Evolutionary conservation across 2,797 vertebrate genomes (phyloP).

Genomic region (Picus viridis): DNA sequence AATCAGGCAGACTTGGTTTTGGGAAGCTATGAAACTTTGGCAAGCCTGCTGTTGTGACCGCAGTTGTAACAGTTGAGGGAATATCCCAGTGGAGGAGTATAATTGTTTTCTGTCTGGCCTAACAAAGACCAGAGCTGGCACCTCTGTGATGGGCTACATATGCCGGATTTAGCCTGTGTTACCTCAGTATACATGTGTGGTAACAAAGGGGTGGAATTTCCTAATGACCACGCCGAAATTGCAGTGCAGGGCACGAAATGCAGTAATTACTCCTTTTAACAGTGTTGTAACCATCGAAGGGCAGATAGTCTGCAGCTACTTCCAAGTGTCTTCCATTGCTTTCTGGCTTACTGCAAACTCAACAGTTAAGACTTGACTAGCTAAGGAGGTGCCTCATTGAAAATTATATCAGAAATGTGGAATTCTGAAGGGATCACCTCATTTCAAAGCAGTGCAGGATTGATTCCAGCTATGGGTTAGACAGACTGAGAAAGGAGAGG

Average conservation of each 20-base stretch:
- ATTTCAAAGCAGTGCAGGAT: not conserved
- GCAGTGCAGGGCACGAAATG: not conserved
- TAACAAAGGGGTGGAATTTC: not conserved
- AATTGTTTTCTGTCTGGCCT: constrained; percentile 37
- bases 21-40: not conserved
- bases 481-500: not conserved
- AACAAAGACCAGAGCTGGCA: not conserved
- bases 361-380: not conserved
- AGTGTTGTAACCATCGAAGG: not conserved
- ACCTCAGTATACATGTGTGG: not conserved
- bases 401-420: not conserved
- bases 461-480: not conserved
- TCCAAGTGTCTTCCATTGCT: not conserved
- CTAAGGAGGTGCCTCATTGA: not conserved
- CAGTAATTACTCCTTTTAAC: not conserved
- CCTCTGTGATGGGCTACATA: not conserved
- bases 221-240: not conserved
- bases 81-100: not conserved
- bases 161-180: not conserved
- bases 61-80: not conserved
- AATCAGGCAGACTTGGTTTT: constrained; percentile 1
- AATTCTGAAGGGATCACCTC: not conserved
- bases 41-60: not conserved
- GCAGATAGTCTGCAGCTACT: not conserved
- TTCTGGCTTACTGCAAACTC: not conserved